phyloP scores from a whole-genome alignment of 1,140 invertebrate species.

The Macrobrachium nipponense region DNA sequence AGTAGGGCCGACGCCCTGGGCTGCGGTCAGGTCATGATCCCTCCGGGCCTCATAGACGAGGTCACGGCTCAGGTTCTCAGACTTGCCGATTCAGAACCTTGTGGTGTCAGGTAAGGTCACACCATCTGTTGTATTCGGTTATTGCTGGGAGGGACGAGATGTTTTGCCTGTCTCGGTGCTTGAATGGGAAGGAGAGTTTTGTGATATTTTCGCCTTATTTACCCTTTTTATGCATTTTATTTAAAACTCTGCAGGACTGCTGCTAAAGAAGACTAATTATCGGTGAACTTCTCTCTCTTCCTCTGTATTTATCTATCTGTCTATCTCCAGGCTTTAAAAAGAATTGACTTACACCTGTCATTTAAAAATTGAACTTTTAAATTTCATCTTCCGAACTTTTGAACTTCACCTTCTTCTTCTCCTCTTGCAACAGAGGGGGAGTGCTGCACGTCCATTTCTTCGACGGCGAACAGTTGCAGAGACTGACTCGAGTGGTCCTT shows the following conservation, averaged over 20 bases:
- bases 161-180: neutral
- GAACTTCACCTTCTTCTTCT: neutral
- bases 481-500: slow-evolving; percentile 21
- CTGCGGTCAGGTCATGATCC: slow-evolving; percentile 40
- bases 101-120: slow-evolving; percentile 26
- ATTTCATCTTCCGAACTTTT: too few species aligned
- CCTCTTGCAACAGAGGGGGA: slow-evolving; percentile 25
- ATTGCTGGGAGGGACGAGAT: neutral
- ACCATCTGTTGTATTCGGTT: too few species aligned
- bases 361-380: neutral
- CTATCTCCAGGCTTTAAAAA: neutral
- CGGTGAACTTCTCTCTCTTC: too few species aligned
- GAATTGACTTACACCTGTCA: neutral
- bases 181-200: neutral
- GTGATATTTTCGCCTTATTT: too few species aligned
- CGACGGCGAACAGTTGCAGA: slow-evolving; percentile 13
- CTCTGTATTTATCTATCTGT: neutral
- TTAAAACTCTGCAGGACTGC: too few species aligned
- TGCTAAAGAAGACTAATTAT: too few species aligned
- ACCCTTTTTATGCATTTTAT: too few species aligned
- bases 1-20: slow-evolving; percentile 31
- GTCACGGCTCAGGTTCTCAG: slow-evolving; percentile 37
- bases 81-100: slow-evolving; percentile 33
- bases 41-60: slow-evolving; percentile 21
- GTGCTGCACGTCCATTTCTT: slow-evolving; percentile 38